Base-by-base conservation (phyloP, 2,113 vertebrate species). In the Oxyruncus cristatus region DNA sequence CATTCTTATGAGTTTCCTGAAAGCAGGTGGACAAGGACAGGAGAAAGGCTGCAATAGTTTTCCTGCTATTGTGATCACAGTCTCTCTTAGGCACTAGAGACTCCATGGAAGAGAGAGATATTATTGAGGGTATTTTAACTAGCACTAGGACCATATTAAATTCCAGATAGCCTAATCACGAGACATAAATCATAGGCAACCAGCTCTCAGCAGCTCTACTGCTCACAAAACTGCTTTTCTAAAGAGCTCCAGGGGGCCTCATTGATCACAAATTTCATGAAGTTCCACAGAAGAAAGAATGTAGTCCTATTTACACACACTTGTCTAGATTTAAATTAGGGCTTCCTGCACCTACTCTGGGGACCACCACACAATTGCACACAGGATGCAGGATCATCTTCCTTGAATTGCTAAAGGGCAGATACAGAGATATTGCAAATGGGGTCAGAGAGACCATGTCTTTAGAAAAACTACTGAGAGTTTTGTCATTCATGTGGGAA, bases 61-160 rank as follows among this genome's bases (percentile, higher is more conserved):
- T 33, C 52, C 80, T 89, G 89, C 39, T 78, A 13, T 14, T 86
- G 88, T 39, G 70, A 90, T 84, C 11, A 0, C 50, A 77, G 47
- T 35, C 50, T 77, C 88, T 86, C 79, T 35, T n/a, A 44, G 83
- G 70, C 93, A 84, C 91, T 41, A 56, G 80, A 95, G 94, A 91
- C 71, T 63, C 35, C 76, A 71, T 0, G 1, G 42, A 59, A 84
- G 55, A 91, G 28, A 90, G 9, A 95, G 27, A 88, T 39, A 85
- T 94, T 93, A 96, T 16, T 77, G 82, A 83, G 52, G 68, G 50
- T 91, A 55, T 76, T 91, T 89, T 91, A 93, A 86, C 86, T 84
- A 91, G 86, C 89, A 78, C 76, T 63, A 92, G 86, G 92, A 96
- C 93, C 93, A 67, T 86, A 95, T 65, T 93, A 95, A 95, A 95